Evolutionary conservation across 1,140 invertebrate species (phyloP), one percentile per base, ranked within the genome.

Genomic region (Notospermus geniculatus): DNA sequence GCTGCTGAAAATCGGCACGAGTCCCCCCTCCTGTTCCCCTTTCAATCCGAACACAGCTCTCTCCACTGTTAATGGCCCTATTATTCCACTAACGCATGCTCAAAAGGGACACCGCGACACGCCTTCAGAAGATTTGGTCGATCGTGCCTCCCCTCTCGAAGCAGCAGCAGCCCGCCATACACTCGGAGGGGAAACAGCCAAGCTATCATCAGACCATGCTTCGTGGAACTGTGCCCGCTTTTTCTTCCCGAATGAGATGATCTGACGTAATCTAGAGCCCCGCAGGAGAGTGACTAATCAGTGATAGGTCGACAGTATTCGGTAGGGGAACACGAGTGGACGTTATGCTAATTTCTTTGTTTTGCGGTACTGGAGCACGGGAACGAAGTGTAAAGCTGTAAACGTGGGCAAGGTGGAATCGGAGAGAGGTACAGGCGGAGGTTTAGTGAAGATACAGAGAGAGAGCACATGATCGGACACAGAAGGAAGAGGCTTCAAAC

Each of bases 41-140:
- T 50, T 50, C n/a, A 22, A 50, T 19, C 46, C n/a, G 27, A 27
- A 55, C 27, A 55, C 13, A 22, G 22, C 25, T 5, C 54, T 55
- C 28, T 22, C 7, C 54, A 9, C 5, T 25, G 22, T 9, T 55
- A 55, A 55, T 55, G 54, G 22, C 17, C 54, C 54, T 27, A 29
- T 29, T 22, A 29, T 22, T n/a, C 54, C 5, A 27, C 2, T 22
- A n/a, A 55, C 54, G 54, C 54, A 55, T 55, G 54, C 54, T 55
- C 54, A 55, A 30, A 55, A n/a, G 54, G 22, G 19, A 55, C 17
- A 30, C 28, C 7, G 54, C 28, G 17, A 30, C 32, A 36, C 22
- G 28, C 54, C 54, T 23, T 17, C 7, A 11, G 22, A 55, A 23
- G 5, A 30, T 55, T 55, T 55, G 54, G 54, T n/a, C 28, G 28